These are phyloP conservation scores for Cynaeus angustus DNA, from an alignment of 2,888 invertebrate genomes.

Conservation along the genomic window DNA sequence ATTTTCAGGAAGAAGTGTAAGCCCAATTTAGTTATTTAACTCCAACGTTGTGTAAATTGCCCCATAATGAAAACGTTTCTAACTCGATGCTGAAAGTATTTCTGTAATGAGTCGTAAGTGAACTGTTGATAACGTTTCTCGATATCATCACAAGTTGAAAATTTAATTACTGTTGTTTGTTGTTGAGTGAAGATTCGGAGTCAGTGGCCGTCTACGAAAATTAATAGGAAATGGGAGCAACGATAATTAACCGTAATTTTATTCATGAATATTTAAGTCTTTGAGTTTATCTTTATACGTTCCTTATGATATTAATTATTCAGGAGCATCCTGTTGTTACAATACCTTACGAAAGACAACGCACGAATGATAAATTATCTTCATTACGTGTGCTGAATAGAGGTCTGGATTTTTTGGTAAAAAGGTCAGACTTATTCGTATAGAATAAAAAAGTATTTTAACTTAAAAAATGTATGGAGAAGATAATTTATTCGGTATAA, in stretches of 20 bases:
- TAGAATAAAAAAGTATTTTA: no score
- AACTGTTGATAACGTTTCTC: conserved; percentile 26
- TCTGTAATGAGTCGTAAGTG: conserved; percentile 21
- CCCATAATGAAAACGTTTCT: conserved; percentile 25
- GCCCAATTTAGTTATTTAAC: conserved; percentile 6
- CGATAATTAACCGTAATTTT: conserved; percentile 39
- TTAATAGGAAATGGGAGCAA: conserved; percentile 25
- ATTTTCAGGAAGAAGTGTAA: neutral
- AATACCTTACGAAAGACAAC: conserved; percentile 30
- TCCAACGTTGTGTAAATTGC: conserved; percentile 37
- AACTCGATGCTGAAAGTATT: conserved; percentile 13
- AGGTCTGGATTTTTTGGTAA: no score
- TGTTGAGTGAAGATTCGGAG: conserved; percentile 20
- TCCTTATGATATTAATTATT: conserved; percentile 41
- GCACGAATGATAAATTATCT: conserved; percentile 34
- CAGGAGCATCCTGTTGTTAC: conserved; percentile 28
- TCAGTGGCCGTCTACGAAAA: conserved; percentile 22
- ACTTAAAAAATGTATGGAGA: neutral
- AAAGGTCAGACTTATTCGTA: no score
- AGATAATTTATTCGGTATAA: neutral
- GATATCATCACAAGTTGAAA: conserved; percentile 16
- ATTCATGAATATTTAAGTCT: conserved; percentile 41
- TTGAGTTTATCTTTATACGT: conserved; percentile 35
- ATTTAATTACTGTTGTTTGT: conserved; percentile 30
- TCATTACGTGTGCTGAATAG: conserved; percentile 9